Base-by-base conservation (phyloP, 1,140 invertebrate genomes). In the Cotesia vestalis region DNA sequence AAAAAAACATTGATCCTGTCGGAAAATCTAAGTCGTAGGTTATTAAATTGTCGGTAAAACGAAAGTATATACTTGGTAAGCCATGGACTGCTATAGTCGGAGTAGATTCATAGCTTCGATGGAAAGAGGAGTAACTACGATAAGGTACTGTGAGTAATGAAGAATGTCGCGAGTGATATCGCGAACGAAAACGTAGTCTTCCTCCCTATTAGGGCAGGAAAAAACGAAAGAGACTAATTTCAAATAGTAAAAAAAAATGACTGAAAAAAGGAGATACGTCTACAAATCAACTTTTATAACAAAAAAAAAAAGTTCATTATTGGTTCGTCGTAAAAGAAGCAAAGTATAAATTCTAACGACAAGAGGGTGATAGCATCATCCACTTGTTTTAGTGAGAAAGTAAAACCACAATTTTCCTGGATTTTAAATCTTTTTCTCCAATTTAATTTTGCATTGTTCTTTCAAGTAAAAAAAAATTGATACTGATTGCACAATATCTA, bases 231-330 rank as follows among this genome's bases (percentile, higher is more conserved):
- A 36, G 60, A 35, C 34, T 35, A 34, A 62, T 38, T 36, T 36
- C n/a, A 62, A 62, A 62, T 62, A 35, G 66, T 53, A 66, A 75
- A 66, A 69, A 11, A 46, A 46, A 46, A 8, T 6, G 0, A 8
- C 40, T 46, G 40, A 8, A 46, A 46, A 46, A 46, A 75, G 76
- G 77, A 80, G 78, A 79, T 64, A 73, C 73, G 64, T 77, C 80
- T 83, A 79, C 83, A 84, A 86, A 86, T 85, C 84, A 86, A 86
- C 82, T 85, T 86, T 86, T 85, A 85, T 83, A 82, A 78, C 79
- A 76, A 83, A 79, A 85, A 27, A 27, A 27, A 27, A 84, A 84
- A 84, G 81, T 85, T 85, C 84, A 85, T 85, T 85, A 85, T 85
- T 85, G 83, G 84, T 85, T 85, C 80, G 79, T 83, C 83, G 82